phyloP scores from a whole-genome alignment of 2,888 invertebrate genomes.

The Dasysyrphus albostriatus region DNA sequence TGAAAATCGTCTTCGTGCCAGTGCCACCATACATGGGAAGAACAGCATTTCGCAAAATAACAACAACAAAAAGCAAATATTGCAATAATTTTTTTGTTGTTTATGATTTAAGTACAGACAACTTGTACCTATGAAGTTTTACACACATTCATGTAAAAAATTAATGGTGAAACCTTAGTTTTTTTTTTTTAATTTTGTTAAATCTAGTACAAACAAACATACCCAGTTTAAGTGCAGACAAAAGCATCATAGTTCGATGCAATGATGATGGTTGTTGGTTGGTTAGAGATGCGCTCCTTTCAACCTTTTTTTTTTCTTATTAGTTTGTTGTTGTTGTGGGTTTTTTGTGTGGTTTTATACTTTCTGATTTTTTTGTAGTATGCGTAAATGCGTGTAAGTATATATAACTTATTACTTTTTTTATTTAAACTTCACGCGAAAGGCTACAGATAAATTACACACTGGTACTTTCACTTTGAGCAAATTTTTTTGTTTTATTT shows the following conservation, averaged over 20 bases:
- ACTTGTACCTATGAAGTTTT: constrained; percentile 26
- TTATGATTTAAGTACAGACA: constrained; percentile 29
- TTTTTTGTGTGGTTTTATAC: constrained; percentile 48
- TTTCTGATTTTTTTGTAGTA: constrained; percentile 32
- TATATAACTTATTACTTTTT: constrained; percentile 4
- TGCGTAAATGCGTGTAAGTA: constrained; percentile 32
- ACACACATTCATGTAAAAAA: constrained; percentile 14
- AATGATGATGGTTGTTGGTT: constrained; percentile 51
- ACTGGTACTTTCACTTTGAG: constrained; percentile 71
- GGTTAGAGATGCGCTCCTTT: constrained; percentile 78
- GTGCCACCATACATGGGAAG: constrained; percentile 61
- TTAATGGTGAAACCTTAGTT: constrained; percentile 10
- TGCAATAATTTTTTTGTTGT: constrained; percentile 36
- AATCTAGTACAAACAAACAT: constrained; percentile 76
- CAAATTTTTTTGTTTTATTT: background rate
- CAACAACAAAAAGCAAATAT: constrained; percentile 32
- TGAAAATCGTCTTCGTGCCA: constrained; percentile 26
- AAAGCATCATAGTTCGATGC: constrained; percentile 82
- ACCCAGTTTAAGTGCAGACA: constrained; percentile 84
- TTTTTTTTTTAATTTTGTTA: background rate
- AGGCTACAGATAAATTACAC: constrained; percentile 54
- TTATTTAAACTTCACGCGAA: constrained; percentile 38
- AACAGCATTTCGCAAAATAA: constrained; percentile 70
- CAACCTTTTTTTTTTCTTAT: constrained; percentile 46
- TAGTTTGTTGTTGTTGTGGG: constrained; percentile 4